phyloP scores from a whole-genome alignment of 2,888 invertebrate species.

The Protophormia terraenovae region DNA sequence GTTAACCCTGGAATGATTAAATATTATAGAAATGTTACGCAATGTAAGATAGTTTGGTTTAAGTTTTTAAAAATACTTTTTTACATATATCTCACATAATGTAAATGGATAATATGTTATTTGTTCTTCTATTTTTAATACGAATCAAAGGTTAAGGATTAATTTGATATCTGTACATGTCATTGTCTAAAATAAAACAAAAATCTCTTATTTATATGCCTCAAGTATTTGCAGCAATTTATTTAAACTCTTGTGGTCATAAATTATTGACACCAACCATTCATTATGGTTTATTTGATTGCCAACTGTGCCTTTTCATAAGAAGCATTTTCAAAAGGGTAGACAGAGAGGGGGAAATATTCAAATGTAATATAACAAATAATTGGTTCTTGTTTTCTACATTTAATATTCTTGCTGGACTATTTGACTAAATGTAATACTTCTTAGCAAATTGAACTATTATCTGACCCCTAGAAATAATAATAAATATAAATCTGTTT shows the following conservation, averaged over 20 bases:
- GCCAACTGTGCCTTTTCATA: neutral
- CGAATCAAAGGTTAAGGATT: neutral
- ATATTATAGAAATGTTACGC: too few relatives aligned
- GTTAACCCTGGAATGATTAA: neutral
- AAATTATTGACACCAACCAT: conserved; percentile 58
- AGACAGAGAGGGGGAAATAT: neutral
- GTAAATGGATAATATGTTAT: too few relatives aligned
- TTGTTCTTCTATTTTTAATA: too few relatives aligned
- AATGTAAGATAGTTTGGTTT: too few relatives aligned
- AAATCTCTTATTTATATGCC: neutral
- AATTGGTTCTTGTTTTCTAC: neutral
- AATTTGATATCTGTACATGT: neutral
- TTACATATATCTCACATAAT: too few relatives aligned
- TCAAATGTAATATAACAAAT: neutral
- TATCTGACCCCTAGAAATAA: too few relatives aligned
- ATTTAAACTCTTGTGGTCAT: conserved; percentile 52
- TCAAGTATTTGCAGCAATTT: conserved; percentile 22
- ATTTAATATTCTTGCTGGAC: neutral
- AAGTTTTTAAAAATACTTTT: too few relatives aligned
- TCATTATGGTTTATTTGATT: conserved; percentile 38
- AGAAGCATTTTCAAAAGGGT: neutral
- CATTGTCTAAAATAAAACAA: neutral
- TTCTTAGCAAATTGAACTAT: too few relatives aligned
- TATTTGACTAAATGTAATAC: neutral
- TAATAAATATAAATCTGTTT: too few relatives aligned